Percentiles rank a stretch among this genome's conserved stretches.
phyloP scores from a whole-genome alignment of 2,113 vertebrate species.

The Merops nubicus region DNA sequence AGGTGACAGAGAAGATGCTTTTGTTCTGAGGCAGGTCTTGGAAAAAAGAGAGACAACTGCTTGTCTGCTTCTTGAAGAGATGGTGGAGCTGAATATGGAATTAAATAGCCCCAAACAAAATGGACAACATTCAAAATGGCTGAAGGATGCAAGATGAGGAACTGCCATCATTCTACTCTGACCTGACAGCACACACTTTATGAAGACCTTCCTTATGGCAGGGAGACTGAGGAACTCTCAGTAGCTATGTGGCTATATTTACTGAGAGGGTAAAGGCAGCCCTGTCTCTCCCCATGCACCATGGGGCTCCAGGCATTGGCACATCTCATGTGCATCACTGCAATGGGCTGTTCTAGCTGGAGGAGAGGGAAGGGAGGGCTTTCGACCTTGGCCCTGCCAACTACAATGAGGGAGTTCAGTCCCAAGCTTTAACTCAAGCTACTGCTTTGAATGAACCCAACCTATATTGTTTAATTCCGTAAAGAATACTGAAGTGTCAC shows the following conservation, averaged over 20 bases:
- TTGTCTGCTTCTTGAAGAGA: not conserved
- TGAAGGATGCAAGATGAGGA: not conserved
- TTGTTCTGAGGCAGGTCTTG: not conserved
- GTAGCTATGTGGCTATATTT: not conserved
- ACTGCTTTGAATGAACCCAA: not conserved
- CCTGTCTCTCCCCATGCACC: accelerated
- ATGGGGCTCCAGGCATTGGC: accelerated
- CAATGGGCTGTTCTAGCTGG: not conserved
- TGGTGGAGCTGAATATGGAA: not conserved
- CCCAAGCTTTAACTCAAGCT: not conserved
- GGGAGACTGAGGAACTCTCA: accelerated
- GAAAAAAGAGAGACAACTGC: not conserved
- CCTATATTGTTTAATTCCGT: accelerated
- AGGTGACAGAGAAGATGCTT: not conserved
- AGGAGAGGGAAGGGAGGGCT: not conserved
- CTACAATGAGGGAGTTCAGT: not conserved
- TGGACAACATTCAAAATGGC: not conserved
- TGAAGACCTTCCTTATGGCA: not conserved
- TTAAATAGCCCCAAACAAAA: not conserved
- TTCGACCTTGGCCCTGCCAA: not conserved
- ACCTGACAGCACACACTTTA: not conserved
- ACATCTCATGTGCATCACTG: not conserved
- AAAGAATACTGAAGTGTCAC: not conserved
- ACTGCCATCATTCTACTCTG: not conserved
- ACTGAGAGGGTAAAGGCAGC: not conserved